Conservation (phyloP, 2,113 vertebrate genomes). For the Odontesthes bonariensis region DNA sequence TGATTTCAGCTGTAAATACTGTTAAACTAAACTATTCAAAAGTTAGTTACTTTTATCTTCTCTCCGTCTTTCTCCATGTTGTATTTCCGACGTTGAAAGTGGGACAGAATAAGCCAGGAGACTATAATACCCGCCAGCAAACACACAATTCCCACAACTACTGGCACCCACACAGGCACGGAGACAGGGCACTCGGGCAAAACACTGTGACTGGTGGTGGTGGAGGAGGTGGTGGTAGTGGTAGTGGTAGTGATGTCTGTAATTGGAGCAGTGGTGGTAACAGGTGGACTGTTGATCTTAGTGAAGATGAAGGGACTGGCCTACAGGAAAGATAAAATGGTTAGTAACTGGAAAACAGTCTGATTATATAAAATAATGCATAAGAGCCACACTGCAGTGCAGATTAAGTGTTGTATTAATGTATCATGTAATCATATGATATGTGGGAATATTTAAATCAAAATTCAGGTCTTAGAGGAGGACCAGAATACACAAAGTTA, state of each 20-base stretch:
- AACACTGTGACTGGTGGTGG: background rate
- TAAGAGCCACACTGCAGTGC: too few relatives aligned
- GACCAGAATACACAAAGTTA: slow-evolving; percentile 77
- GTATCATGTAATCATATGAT: too few relatives aligned
- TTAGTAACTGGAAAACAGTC: background rate
- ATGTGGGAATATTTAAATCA: too few relatives aligned
- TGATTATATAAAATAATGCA: background rate
- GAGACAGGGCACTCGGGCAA: slow-evolving; percentile 24
- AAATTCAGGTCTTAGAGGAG: slow-evolving; percentile 72
- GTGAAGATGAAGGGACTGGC: slow-evolving; percentile 87
- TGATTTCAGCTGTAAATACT: background rate
- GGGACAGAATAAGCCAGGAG: slow-evolving; percentile 54
- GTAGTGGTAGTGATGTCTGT: background rate
- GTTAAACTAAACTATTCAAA: slow-evolving; percentile 14
- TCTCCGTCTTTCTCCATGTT: background rate
- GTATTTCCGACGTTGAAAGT: slow-evolving; percentile 22
- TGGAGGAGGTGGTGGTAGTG: background rate
- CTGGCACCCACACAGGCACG: slow-evolving; percentile 82
- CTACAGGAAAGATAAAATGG: slow-evolving; percentile 68
- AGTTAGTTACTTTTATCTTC: slow-evolving; percentile 37
- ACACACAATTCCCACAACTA: slow-evolving; percentile 75
- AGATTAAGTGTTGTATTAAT: too few relatives aligned
- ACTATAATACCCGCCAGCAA: slow-evolving; percentile 72
- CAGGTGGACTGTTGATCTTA: slow-evolving; percentile 80
- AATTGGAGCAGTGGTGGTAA: background rate